Base-by-base conservation (phyloP, 2,113 vertebrate species). In the Thryonomys swinderianus region DNA sequence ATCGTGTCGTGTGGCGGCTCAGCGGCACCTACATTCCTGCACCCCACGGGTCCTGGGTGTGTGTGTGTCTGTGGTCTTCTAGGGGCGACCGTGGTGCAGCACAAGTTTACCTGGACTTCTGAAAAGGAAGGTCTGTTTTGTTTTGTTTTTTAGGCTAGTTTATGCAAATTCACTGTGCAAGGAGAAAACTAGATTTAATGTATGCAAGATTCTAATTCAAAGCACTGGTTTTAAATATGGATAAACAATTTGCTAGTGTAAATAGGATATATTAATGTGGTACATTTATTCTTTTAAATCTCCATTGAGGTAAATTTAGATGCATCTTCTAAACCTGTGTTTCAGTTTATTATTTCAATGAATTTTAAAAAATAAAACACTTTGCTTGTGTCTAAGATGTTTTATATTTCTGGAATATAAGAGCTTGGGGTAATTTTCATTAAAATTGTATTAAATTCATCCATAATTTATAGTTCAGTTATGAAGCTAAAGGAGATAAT, bases 381-480 rank as follows among this genome's bases (percentile, higher is more conserved):
- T 92, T 76, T 71, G 11, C 74, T 12, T 85, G 30, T 64, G 1
- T 87, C 73, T 83, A 69, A 90, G 78, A 94, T 90, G 16, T 90
- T 76, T 94, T 93, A 62, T 91, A 42, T 55, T 95, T 89, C 30
- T 61, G 27, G 62, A 93, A 62, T 69, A 59, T 83, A 10, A 62
- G 7, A 18, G 85, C 78, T 91, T 83, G 23, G 59, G 48, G 34
- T 85, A 95, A 73, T 90, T 95, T 93, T 37, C 66, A 95, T 95
- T 94, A 96, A 88, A 95, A 92, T 94, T 95, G 20, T 73, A 85
- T 89, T 80, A 73, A 81, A 76, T 90, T 96, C 57, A 94, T 96
- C 5, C 61, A 96, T 95, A 97, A 97, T 96, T 96, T 94, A 96
- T 5, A 91, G 2, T 27, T 51, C 20, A 20, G 9, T 73, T 91